phyloP scores from a whole-genome alignment of 2,113 vertebrate species.

The Corythaeola cristata region DNA sequence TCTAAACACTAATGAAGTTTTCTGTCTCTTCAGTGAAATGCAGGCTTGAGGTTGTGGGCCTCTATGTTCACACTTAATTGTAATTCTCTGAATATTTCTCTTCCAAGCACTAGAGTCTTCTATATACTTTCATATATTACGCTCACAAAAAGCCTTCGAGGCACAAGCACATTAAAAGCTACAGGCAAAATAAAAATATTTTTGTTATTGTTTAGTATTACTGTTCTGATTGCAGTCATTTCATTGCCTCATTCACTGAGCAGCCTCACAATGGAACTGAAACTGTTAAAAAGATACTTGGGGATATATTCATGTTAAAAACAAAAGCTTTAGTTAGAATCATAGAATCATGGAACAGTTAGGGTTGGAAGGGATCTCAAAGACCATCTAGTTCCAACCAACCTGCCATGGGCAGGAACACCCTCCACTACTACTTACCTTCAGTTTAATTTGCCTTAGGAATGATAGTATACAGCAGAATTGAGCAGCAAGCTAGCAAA shows the following conservation, averaged over 20 bases:
- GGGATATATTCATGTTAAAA: neutral
- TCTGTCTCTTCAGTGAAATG: neutral
- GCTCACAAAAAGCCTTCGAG: neutral
- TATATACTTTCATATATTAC: neutral
- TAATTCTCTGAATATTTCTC: neutral
- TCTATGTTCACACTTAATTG: neutral
- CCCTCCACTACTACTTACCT: neutral
- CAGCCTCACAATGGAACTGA: neutral
- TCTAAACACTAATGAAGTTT: neutral
- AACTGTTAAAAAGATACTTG: neutral
- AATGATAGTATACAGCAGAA: neutral
- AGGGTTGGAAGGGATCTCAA: no score
- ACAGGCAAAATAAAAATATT: neutral
- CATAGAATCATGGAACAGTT: no score
- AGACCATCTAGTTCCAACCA: no score
- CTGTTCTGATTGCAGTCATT: neutral
- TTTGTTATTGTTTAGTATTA: neutral
- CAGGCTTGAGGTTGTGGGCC: neutral
- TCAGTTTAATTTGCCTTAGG: neutral
- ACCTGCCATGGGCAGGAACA: no score
- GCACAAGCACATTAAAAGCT: neutral
- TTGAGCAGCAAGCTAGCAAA: neutral
- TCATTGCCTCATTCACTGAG: neutral
- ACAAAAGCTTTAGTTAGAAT: neutral
- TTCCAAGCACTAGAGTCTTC: neutral